Percentiles rank a stretch among this genome's conserved stretches.
Evolutionary conservation across 2,888 invertebrate species (phyloP).

Genomic region (Salticus scenicus): DNA sequence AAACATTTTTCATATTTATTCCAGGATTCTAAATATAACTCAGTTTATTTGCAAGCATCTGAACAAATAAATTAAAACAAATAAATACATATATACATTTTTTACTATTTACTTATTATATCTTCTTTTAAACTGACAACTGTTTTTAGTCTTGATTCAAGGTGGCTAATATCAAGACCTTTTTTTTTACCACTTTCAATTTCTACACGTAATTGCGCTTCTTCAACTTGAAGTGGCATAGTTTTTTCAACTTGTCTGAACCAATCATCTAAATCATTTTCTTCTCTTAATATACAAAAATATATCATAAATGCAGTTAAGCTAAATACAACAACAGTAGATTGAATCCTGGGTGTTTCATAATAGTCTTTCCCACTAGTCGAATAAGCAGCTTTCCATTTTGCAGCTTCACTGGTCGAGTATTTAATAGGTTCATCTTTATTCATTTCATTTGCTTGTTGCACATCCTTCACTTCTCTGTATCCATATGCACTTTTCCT

Average conservation of each 20-base stretch:
- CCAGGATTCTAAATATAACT: too few species aligned
- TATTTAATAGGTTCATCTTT: slow-evolving; percentile 50
- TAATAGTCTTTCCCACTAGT: slow-evolving; percentile 40
- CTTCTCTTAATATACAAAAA: slow-evolving; percentile 58
- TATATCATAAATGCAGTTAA: slow-evolving; percentile 47
- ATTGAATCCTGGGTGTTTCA: slow-evolving; percentile 20
- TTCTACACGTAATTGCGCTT: slow-evolving; percentile 31
- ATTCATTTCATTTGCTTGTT: neutral
- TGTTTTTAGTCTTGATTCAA: slow-evolving; percentile 24
- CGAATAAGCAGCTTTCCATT: slow-evolving; percentile 49
- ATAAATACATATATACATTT: neutral
- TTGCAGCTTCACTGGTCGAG: slow-evolving; percentile 47
- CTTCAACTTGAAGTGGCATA: slow-evolving; percentile 37
- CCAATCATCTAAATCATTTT: slow-evolving; percentile 65
- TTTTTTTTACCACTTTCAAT: slow-evolving; percentile 15
- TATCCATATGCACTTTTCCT: neutral
- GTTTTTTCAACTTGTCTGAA: slow-evolving; percentile 28
- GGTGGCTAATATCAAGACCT: neutral
- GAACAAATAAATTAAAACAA: neutral
- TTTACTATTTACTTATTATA: neutral
- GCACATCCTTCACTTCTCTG: neutral
- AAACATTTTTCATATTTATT: too few species aligned
- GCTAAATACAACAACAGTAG: slow-evolving; percentile 14
- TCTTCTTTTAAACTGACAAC: slow-evolving; percentile 1
- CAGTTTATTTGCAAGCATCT: too few species aligned